Base-by-base conservation (phyloP, 2,888 invertebrate species). In the Pseudoips prasinana region DNA sequence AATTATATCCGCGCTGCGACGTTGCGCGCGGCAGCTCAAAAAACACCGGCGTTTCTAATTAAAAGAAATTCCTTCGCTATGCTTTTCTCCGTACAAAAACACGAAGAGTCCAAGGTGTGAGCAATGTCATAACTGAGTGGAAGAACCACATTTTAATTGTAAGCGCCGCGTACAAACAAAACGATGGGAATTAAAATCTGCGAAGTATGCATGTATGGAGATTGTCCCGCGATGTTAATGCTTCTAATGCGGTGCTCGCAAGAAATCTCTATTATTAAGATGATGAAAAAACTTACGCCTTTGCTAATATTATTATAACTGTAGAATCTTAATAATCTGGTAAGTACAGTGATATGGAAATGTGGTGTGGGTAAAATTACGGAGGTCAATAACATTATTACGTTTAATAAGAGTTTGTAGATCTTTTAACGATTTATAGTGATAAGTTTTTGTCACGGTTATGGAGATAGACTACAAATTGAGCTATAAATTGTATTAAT, bases 41-140 rank as follows among this genome's bases (percentile, higher is more conserved):
- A 60, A 65, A 64, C 58, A 67, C 64, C 61, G 69, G 65, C 66
- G 60, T 59, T 57, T 65, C 65, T 80, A 84, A 84, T 84, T 82
- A 84, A 77, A 73, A 76, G 70, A 78, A 80, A 79, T 81, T 71
- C 76, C 68, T 53, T 53, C 42, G 60, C 65, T 66, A 70, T 69
- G 66, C 70, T 68, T 79, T 73, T 71, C 64, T 61, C 51, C 39
- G 39, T 18, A 55, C 62, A 79, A 82, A 79, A 81, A 65, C 54
- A 60, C 65, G 71, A 73, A 67, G 67, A 68, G 55, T 74, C 49
- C 64, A 67, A 81, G 76, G 85, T 85, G 85, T 83, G 77, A 81
- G 76, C 62, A 66, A 73, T 79, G 74, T 72, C 69, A 69, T 80
- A 77, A 79, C 68, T 76, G 68, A 62, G 58, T 49, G 59, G 72